These are phyloP conservation scores for Parnassius apollo DNA, from an alignment of 2,888 invertebrate genomes.

Conservation along the genomic window DNA sequence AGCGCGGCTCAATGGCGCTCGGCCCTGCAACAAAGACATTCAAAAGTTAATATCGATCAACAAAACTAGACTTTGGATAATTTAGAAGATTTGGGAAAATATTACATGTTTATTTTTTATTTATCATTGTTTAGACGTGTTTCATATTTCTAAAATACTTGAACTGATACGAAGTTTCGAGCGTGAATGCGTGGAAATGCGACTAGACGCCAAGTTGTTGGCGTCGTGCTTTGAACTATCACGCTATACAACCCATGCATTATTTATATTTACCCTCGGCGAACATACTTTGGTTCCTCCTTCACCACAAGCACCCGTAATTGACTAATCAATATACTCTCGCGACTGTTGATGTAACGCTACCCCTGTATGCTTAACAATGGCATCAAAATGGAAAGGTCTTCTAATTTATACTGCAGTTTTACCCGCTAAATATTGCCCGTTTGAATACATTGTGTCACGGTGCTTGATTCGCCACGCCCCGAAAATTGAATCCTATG, in stretches of 20 bases:
- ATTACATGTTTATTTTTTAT: constrained; percentile 28
- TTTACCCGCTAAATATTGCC: constrained; percentile 71
- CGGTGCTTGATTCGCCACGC: constrained; percentile 80
- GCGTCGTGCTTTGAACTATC: constrained; percentile 78
- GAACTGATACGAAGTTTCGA: constrained; percentile 43
- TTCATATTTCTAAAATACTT: constrained; percentile 31
- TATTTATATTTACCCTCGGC: constrained; percentile 80
- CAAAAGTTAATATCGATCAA: neutral
- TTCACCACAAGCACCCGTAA: constrained; percentile 66
- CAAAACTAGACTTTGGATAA: neutral
- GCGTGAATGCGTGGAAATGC: constrained; percentile 53
- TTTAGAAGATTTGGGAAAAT: constrained; percentile 2
- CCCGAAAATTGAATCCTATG: constrained; percentile 78
- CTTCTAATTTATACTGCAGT: constrained; percentile 73
- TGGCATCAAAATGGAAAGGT: constrained; percentile 63
- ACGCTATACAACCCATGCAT: constrained; percentile 82
- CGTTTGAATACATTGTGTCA: constrained; percentile 79
- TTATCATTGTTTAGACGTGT: constrained; percentile 3
- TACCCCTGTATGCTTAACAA: constrained; percentile 55
- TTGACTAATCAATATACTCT: constrained; percentile 66
- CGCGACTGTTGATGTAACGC: constrained; percentile 43
- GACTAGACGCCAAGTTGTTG: constrained; percentile 56
- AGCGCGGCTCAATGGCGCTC: constrained; percentile 79
- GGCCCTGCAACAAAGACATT: constrained; percentile 69
- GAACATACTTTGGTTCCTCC: constrained; percentile 79